phyloP scores from a whole-genome alignment of 2,113 vertebrate species.

The Ellobius talpinus region DNA sequence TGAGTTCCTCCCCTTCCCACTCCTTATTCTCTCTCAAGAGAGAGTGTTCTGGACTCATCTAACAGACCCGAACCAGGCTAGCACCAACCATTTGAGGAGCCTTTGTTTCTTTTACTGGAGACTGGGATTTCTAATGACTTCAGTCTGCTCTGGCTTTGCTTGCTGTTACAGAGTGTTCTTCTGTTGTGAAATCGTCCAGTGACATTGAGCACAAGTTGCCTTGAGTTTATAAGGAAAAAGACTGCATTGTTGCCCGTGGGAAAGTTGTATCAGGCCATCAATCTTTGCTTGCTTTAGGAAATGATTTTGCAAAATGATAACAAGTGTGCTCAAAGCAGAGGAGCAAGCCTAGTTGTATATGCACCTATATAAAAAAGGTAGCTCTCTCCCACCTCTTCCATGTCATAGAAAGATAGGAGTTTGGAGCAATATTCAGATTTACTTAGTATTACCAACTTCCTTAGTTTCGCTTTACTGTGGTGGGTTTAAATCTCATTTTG shows the following conservation, averaged over 20 bases:
- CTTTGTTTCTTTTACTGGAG: neutral
- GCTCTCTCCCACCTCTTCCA: neutral
- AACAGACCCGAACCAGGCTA: neutral
- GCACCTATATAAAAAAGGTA: neutral
- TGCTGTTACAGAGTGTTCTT: neutral
- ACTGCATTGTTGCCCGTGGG: neutral
- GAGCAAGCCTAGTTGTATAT: neutral
- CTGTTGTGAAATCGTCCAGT: neutral
- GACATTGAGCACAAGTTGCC: neutral
- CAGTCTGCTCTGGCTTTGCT: neutral
- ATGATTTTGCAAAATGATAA: neutral
- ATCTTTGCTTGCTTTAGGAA: neutral
- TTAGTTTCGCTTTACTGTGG: neutral
- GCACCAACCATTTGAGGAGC: neutral
- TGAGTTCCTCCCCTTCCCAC: neutral
- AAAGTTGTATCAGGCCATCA: neutral
- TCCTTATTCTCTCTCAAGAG: conserved; percentile 8
- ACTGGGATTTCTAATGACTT: neutral
- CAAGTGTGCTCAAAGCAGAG: neutral
- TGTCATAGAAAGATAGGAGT: neutral
- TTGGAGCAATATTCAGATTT: neutral
- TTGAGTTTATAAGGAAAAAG: neutral
- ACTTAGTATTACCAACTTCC: neutral
- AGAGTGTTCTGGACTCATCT: neutral
- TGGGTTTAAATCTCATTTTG: neutral